A percentile compares a stretch with the other conserved stretches of the same genome.
Evolutionary conservation across 2,888 invertebrate species (phyloP).

Genomic region (Electrophaes corylata): DNA sequence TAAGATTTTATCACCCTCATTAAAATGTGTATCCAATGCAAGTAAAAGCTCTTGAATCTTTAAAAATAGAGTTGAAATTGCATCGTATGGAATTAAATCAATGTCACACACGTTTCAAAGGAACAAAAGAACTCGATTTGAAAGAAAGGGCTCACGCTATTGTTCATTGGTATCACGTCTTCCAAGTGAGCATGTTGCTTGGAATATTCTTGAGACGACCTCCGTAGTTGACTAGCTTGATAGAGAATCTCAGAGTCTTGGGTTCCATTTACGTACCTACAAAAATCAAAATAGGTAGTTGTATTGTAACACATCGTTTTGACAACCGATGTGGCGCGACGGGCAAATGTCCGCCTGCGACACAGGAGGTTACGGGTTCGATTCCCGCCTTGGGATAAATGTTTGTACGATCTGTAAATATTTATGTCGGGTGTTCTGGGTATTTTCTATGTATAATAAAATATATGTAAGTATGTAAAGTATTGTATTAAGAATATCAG

Average conservation of each 20-base stretch:
- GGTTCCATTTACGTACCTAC: not conserved
- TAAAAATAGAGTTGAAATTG: constrained; percentile 6
- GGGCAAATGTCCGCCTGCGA: no score
- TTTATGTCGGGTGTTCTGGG: no score
- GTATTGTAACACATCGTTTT: no score
- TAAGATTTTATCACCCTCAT: constrained; percentile 3
- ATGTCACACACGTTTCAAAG: constrained; percentile 19
- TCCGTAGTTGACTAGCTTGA: not conserved
- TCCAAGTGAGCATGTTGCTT: not conserved
- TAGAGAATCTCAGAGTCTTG: not conserved
- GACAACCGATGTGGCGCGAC: no score
- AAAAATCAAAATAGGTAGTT: no score
- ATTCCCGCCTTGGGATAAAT: no score
- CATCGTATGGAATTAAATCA: constrained; percentile 8
- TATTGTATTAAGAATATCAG: no score
- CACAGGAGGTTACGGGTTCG: no score
- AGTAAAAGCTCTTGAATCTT: not conserved
- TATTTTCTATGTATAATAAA: no score
- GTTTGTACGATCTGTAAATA: no score
- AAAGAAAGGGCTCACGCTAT: constrained; percentile 19
- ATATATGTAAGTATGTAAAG: no score
- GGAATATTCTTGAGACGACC: not conserved
- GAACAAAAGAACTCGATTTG: constrained; percentile 33
- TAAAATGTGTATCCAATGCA: not conserved
- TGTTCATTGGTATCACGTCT: constrained; percentile 25